These are phyloP conservation scores for Aethes cnicana DNA, from an alignment of 2,888 invertebrate species.

Conservation along the genomic window DNA sequence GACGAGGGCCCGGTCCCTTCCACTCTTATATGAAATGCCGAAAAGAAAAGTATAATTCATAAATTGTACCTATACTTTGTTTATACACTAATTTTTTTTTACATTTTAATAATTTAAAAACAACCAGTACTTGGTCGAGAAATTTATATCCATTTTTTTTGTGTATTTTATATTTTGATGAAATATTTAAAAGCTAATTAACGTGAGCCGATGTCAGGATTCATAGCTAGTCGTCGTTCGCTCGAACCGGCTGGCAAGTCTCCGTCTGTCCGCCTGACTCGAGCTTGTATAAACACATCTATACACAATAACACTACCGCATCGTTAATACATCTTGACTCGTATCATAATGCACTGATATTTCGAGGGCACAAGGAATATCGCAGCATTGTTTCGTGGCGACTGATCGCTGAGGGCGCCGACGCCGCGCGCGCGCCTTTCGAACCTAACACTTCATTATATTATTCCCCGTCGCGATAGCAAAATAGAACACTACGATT, in stretches of 20 bases:
- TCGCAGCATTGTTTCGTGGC: slow-evolving; percentile 74
- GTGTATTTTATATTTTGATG: slow-evolving; percentile 83
- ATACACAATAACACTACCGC: slow-evolving; percentile 77
- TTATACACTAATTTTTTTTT: slow-evolving; percentile 82
- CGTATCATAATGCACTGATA: slow-evolving; percentile 75
- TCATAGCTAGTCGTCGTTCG: slow-evolving; percentile 82
- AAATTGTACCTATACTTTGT: slow-evolving; percentile 83
- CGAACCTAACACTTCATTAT: slow-evolving; percentile 45
- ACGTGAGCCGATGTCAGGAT: slow-evolving; percentile 83
- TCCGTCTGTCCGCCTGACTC: slow-evolving; percentile 65
- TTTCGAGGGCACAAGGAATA: slow-evolving; percentile 79
- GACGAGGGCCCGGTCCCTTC: slow-evolving; percentile 59
- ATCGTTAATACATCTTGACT: slow-evolving; percentile 74
- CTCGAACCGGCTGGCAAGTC: slow-evolving; percentile 74
- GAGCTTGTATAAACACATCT: slow-evolving; percentile 76
- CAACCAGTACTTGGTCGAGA: slow-evolving; percentile 82
- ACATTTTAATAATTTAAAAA: slow-evolving; percentile 83
- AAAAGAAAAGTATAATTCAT: slow-evolving; percentile 81
- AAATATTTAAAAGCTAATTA: slow-evolving; percentile 83
- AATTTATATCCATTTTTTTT: slow-evolving; percentile 82
- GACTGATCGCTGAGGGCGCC: slow-evolving; percentile 47
- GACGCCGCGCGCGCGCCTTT: slow-evolving; percentile 38
- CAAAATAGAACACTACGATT: slow-evolving; percentile 73
- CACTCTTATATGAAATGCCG: slow-evolving; percentile 76
- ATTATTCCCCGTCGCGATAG: slow-evolving; percentile 59